Conservation (phyloP, 2,888 invertebrate genomes). For the Opisthograptis luteolata region DNA sequence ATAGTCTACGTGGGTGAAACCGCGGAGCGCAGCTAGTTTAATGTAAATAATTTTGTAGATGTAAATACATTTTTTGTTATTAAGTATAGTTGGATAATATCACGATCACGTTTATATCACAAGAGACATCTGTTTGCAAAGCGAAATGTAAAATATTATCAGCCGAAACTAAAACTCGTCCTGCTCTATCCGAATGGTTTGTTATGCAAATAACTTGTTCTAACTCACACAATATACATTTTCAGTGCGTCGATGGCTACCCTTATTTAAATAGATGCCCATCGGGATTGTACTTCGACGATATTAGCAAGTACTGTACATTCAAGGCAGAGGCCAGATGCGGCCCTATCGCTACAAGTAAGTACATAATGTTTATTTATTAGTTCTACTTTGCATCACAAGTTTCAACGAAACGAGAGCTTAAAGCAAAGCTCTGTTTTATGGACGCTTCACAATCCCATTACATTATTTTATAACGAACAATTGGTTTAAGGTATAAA, state of each 20-base stretch:
- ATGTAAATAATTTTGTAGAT: neutral
- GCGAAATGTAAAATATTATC: constrained; percentile 13
- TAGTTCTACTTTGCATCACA: constrained; percentile 9
- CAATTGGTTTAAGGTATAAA: constrained; percentile 30
- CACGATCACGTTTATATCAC: neutral
- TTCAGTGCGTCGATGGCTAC: constrained; percentile 94
- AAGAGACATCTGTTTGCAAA: constrained; percentile 5
- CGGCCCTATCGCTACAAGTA: constrained; percentile 94
- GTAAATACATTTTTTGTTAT: too few relatives aligned
- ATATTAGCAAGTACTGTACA: constrained; percentile 94
- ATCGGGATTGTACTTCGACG: constrained; percentile 95
- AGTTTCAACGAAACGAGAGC: constrained; percentile 16
- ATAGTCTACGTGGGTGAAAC: too few relatives aligned
- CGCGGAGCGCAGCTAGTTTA: too few relatives aligned
- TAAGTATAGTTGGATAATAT: neutral
- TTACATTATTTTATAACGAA: constrained; percentile 28
- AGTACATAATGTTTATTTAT: constrained; percentile 63
- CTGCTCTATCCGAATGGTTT: constrained; percentile 8
- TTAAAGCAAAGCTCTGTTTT: constrained; percentile 23
- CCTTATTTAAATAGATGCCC: constrained; percentile 95
- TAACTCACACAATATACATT: constrained; percentile 39
- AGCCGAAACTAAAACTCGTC: constrained; percentile 9
- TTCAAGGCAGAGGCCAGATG: constrained; percentile 95
- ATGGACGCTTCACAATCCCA: constrained; percentile 26
- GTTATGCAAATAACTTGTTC: constrained; percentile 26